Evolutionary conservation across 2,113 vertebrate species (phyloP).

Genomic region (Myiozetetes cayanensis): DNA sequence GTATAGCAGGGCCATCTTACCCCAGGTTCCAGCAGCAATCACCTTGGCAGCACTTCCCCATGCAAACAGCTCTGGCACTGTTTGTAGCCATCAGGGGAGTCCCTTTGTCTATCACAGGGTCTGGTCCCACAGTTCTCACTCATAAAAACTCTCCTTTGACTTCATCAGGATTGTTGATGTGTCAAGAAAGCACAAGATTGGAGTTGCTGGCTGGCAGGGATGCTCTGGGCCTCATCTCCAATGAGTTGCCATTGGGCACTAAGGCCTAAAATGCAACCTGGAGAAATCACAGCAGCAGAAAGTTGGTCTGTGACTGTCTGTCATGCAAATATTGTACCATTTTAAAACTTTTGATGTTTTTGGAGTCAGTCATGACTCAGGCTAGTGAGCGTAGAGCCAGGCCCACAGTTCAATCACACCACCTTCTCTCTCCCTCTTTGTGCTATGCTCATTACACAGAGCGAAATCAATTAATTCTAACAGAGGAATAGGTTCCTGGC

Average conservation of each 20-base stretch:
- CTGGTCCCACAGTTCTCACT: neutral
- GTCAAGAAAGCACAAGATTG: neutral
- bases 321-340: rapidly evolving
- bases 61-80: rapidly evolving
- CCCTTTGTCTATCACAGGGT: neutral
- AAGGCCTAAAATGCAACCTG: neutral
- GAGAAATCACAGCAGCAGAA: neutral
- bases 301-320: neutral
- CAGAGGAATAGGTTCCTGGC: constrained; percentile 44
- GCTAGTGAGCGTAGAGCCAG: neutral
- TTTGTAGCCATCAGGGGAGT: neutral
- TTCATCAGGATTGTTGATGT: neutral
- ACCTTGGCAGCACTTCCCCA: neutral
- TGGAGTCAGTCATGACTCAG: neutral
- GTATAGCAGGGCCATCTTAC: neutral
- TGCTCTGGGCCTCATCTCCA: neutral
- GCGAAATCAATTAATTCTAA: constrained; percentile 68
- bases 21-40: neutral
- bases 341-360: neutral
- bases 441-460: constrained; percentile 37
- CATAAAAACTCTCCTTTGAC: neutral
- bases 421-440: neutral
- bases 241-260: neutral
- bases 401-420: constrained; percentile 19
- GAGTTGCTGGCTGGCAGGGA: neutral